phyloP scores from a whole-genome alignment of 2,797 vertebrate species.

The Ptychadena robeensis region DNA sequence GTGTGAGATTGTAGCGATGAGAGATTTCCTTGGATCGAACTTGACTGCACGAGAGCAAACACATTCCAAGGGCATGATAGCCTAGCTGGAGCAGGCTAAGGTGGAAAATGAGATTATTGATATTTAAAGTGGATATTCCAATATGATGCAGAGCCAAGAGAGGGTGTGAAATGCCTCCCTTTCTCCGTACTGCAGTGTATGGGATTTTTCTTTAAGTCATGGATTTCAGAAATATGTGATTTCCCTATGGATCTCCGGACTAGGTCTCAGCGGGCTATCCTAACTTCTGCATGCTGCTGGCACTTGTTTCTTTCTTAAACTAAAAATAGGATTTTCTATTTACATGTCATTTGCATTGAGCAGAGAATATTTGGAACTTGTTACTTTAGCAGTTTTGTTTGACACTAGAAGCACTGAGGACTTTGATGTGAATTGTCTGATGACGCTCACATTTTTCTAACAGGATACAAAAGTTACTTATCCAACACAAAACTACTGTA shows the following conservation, averaged over 20 bases:
- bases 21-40: conserved; percentile 63
- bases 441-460: conserved; percentile 59
- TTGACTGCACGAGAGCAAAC: conserved; percentile 66
- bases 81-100: conserved; percentile 61
- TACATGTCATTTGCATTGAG: not conserved
- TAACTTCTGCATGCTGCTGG: conserved; percentile 49
- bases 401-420: conserved; percentile 42
- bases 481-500: not conserved
- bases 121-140: conserved; percentile 35
- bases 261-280: conserved; percentile 45
- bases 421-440: conserved; percentile 57
- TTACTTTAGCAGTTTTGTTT: conserved; percentile 28
- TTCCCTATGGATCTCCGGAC: not conserved
- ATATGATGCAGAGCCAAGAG: conserved; percentile 32
- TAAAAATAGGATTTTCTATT: conserved; percentile 12
- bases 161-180: conserved; percentile 50
- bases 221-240: conserved; percentile 25
- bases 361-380: conserved; percentile 25
- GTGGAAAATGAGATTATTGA: conserved; percentile 58
- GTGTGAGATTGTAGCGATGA: conserved; percentile 57
- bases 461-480: conserved; percentile 51
- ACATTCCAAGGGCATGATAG: conserved; percentile 69
- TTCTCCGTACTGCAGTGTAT: conserved; percentile 34
- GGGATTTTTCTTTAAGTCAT: conserved; percentile 59
- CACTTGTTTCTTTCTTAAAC: conserved; percentile 35